phyloP scores from a whole-genome alignment of 1,140 invertebrate genomes.

The Tetramorium simillimum region DNA sequence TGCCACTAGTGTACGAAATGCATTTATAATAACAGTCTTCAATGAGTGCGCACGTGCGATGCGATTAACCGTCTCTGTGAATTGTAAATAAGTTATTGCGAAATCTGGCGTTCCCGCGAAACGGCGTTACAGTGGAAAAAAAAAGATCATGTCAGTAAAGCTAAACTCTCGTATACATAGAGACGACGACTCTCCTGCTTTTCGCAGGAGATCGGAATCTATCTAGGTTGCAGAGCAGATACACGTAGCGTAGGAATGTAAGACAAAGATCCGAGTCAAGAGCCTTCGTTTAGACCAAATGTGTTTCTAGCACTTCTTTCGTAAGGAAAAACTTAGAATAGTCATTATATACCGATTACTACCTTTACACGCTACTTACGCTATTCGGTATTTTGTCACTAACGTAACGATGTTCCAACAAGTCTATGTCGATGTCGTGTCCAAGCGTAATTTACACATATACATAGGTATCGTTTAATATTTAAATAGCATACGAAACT shows the following conservation, averaged over 20 bases:
- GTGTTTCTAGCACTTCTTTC: slow-evolving; percentile 55
- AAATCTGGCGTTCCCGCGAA: slow-evolving; percentile 11
- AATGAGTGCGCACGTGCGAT: neutral
- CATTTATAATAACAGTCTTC: neutral
- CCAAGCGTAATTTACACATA: slow-evolving; percentile 73
- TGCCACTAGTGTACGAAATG: neutral
- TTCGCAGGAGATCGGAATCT: neutral
- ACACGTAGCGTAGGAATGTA: slow-evolving; percentile 37
- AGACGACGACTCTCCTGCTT: neutral
- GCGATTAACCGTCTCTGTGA: neutral
- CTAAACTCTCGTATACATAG: slow-evolving; percentile 3
- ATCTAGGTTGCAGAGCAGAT: slow-evolving; percentile 10
- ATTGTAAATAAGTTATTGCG: slow-evolving; percentile 48
- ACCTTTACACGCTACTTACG: slow-evolving; percentile 50
- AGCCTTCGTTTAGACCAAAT: slow-evolving; percentile 58
- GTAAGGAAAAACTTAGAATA: slow-evolving; percentile 50
- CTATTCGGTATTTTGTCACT: slow-evolving; percentile 59
- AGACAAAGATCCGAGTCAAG: slow-evolving; percentile 40
- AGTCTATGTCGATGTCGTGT: slow-evolving; percentile 72
- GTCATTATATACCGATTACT: slow-evolving; percentile 47
- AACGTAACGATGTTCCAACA: slow-evolving; percentile 57
- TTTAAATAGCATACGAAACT: slow-evolving; percentile 71
- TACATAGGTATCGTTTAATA: slow-evolving; percentile 74
- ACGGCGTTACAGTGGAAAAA: neutral
- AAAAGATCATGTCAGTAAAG: neutral